Percentiles rank a stretch among this genome's conserved stretches.
Evolutionary conservation across 2,888 invertebrate species (phyloP).

Genomic region (Dendrolimus houi): DNA sequence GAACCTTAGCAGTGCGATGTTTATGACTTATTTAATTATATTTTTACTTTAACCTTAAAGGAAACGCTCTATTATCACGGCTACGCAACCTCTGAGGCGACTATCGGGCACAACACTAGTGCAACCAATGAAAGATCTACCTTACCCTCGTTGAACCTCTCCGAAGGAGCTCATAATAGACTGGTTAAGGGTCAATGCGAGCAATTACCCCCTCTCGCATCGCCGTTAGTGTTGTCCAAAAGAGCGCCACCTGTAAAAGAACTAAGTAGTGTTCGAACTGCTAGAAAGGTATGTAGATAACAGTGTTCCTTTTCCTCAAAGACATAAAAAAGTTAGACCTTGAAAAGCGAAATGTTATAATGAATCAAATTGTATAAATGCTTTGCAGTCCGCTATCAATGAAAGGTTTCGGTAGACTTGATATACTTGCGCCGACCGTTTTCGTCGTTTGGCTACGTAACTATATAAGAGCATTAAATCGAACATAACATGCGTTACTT

Average conservation of each 20-base stretch:
- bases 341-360: too few species aligned
- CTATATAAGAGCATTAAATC: too few species aligned
- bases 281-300: constrained; percentile 36
- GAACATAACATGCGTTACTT: too few species aligned
- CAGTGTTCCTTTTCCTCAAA: too few species aligned
- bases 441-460: too few species aligned
- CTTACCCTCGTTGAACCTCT: constrained; percentile 53
- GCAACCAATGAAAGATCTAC: constrained; percentile 58
- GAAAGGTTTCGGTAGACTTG: too few species aligned
- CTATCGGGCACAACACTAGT: constrained; percentile 47
- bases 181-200: constrained; percentile 54
- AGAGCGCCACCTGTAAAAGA: constrained; percentile 43
- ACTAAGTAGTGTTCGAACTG: constrained; percentile 33
- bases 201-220: constrained; percentile 61
- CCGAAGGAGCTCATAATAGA: constrained; percentile 47
- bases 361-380: too few species aligned
- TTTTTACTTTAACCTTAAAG: constrained; percentile 22
- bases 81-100: constrained; percentile 59
- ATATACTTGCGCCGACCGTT: too few species aligned
- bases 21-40: background rate
- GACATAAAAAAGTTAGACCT: too few species aligned
- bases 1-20: too few species aligned
- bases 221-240: constrained; percentile 54
- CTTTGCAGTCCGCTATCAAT: too few species aligned
- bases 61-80: constrained; percentile 72